Conservation (phyloP, 2,797 vertebrate genomes). For the Glossophaga mutica region DNA sequence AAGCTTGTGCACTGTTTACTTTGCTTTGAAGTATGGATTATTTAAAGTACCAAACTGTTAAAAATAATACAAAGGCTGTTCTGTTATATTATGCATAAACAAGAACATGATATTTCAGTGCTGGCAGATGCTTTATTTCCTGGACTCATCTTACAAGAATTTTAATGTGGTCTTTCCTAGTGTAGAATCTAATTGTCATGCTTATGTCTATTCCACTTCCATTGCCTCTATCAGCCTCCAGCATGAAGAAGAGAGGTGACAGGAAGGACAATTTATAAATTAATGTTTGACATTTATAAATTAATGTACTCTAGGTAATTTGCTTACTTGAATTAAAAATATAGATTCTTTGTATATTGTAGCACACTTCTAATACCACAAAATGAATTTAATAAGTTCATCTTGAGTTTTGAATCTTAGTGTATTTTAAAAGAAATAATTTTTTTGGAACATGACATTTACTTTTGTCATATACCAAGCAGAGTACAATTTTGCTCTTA, state of each 20-base stretch:
- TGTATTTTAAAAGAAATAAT: neutral
- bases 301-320: slow-evolving; percentile 53
- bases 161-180: slow-evolving; percentile 36
- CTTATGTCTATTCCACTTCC: slow-evolving; percentile 74
- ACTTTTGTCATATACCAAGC: slow-evolving; percentile 40
- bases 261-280: slow-evolving; percentile 73
- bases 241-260: slow-evolving; percentile 66
- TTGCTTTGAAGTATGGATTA: slow-evolving; percentile 68
- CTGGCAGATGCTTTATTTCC: slow-evolving; percentile 75
- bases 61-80: slow-evolving; percentile 62
- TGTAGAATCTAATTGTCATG: slow-evolving; percentile 72
- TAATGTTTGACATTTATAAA: slow-evolving; percentile 47
- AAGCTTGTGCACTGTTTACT: slow-evolving; percentile 53
- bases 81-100: slow-evolving; percentile 63
- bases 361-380: neutral
- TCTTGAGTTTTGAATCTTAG: neutral
- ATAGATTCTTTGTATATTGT: slow-evolving; percentile 38
- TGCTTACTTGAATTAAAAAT: slow-evolving; percentile 42
- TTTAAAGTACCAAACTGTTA: slow-evolving; percentile 73
- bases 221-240: slow-evolving; percentile 63
- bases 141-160: slow-evolving; percentile 61
- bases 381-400: neutral
- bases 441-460: neutral
- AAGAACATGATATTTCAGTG: slow-evolving; percentile 56
- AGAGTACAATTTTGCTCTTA: slow-evolving; percentile 4